phyloP scores from a whole-genome alignment of 2,797 vertebrate genomes.

The Cuniculus paca region DNA sequence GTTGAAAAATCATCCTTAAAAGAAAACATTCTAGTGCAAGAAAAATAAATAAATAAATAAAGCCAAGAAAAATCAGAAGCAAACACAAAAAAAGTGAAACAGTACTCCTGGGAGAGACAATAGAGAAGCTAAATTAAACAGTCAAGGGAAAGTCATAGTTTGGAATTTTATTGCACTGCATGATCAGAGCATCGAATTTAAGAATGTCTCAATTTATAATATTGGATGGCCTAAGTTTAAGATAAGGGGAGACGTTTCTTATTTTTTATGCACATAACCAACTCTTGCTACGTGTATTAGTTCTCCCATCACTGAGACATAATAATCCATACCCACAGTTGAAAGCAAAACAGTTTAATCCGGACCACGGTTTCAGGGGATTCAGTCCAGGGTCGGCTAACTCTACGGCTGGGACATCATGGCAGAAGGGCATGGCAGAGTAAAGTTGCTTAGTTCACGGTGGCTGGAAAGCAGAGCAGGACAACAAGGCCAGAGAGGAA shows the following conservation, averaged over 20 bases:
- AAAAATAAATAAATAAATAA: constrained; percentile 26
- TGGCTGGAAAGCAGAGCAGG: background rate
- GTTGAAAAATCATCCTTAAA: background rate
- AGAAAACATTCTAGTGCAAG: background rate
- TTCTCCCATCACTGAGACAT: background rate
- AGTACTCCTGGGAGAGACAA: background rate
- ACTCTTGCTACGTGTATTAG: background rate
- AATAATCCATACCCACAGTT: background rate
- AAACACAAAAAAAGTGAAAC: background rate
- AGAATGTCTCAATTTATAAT: background rate
- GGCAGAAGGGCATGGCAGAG: background rate
- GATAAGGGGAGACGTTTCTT: background rate
- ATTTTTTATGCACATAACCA: background rate
- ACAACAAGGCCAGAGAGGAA: background rate
- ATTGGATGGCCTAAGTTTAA: background rate
- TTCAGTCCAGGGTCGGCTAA: background rate
- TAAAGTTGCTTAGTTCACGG: background rate
- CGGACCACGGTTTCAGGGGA: background rate
- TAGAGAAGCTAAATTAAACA: background rate
- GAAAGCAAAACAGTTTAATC: background rate
- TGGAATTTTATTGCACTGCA: background rate
- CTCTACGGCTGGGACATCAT: background rate
- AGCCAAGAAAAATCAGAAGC: background rate
- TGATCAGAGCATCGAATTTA: background rate
- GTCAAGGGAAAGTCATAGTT: background rate